Conservation (phyloP, 2,113 vertebrate genomes). For the Cranoglanis bouderius region DNA sequence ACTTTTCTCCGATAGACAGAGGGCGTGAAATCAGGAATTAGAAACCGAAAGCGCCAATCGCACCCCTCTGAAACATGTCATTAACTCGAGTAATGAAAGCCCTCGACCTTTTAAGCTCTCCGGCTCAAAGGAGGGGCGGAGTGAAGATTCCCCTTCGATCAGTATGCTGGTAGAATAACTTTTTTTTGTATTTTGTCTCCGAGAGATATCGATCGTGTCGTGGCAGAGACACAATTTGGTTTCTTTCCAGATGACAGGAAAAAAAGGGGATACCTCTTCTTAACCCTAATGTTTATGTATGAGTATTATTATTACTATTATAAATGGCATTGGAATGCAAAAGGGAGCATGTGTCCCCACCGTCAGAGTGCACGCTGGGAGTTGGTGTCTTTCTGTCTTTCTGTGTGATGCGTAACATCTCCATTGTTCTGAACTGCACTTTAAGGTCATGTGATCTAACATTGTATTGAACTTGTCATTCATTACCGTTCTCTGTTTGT, state of each 20-base stretch:
- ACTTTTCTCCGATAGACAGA: constrained; percentile 40
- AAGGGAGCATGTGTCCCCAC: constrained; percentile 66
- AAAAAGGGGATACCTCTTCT: constrained; percentile 53
- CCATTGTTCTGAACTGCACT: constrained; percentile 2
- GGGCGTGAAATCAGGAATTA: constrained; percentile 49
- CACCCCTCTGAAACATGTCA: constrained; percentile 38
- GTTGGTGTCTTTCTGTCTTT: constrained; percentile 42
- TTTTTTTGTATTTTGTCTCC: constrained; percentile 16
- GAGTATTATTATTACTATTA: constrained; percentile 43
- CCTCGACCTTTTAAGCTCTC: constrained; percentile 15
- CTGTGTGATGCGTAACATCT: constrained; percentile 50
- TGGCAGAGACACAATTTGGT: constrained; percentile 14
- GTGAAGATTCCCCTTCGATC: constrained; percentile 11
- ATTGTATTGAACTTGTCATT: not conserved
- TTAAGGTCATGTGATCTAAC: not conserved
- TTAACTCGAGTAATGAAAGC: constrained; percentile 46
- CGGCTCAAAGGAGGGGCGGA: constrained; percentile 28
- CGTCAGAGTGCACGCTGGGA: constrained; percentile 60
- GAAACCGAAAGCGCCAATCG: constrained; percentile 18
- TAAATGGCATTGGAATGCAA: constrained; percentile 80
- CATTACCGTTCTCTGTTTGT: constrained; percentile 4
- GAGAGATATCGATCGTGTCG: constrained; percentile 21
- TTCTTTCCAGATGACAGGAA: constrained; percentile 42
- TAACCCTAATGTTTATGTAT: constrained; percentile 43
- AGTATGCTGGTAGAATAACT: constrained; percentile 32